phyloP scores from a whole-genome alignment of 2,888 invertebrate genomes.

The Hypolimnas misippus region DNA sequence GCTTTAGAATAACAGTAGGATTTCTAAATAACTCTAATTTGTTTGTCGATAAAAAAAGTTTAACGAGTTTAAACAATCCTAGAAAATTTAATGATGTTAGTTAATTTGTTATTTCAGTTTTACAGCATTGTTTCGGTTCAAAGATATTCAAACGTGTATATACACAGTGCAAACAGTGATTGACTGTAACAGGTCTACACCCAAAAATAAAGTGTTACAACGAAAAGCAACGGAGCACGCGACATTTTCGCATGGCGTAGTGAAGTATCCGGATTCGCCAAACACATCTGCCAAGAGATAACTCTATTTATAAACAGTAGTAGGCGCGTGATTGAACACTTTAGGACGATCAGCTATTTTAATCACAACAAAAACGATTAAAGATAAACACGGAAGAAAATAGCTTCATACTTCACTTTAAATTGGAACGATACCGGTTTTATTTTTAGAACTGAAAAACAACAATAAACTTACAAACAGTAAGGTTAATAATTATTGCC shows the following conservation, averaged over 20 bases:
- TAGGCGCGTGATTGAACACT: constrained; percentile 78
- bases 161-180: constrained; percentile 48
- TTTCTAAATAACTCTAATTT: neutral
- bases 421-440: neutral
- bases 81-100: constrained; percentile 6
- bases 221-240: constrained; percentile 54
- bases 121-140: constrained; percentile 24
- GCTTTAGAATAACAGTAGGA: neutral
- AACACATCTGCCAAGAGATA: constrained; percentile 79
- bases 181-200: constrained; percentile 49
- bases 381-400: constrained; percentile 46
- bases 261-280: constrained; percentile 54
- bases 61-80: constrained; percentile 12
- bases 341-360: constrained; percentile 67
- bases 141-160: constrained; percentile 37
- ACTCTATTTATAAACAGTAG: constrained; percentile 71
- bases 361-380: constrained; percentile 60
- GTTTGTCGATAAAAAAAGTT: constrained; percentile 11
- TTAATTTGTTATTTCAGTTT: constrained; percentile 21
- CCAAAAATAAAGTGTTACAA: constrained; percentile 54
- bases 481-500: no score
- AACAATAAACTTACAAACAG: no score
- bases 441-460: neutral
- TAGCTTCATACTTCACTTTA: neutral
- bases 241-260: constrained; percentile 59